These are phyloP conservation scores for Mirounga angustirostris DNA, from an alignment of 2,113 vertebrate genomes.

Conservation along the genomic window DNA sequence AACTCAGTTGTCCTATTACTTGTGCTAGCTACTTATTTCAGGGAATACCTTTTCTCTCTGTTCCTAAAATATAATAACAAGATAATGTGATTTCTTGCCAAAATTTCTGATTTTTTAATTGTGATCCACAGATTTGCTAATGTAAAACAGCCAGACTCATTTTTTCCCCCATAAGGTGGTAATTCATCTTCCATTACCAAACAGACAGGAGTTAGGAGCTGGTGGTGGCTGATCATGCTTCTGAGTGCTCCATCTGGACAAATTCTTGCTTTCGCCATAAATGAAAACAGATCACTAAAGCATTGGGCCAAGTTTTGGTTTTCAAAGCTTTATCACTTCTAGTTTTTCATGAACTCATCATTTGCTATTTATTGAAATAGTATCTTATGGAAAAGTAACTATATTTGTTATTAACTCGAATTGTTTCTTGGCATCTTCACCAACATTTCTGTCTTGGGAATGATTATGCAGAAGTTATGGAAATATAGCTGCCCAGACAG, in stretches of 20 bases:
- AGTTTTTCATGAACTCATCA: not conserved
- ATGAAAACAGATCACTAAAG: conserved; percentile 14
- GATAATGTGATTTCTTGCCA: not conserved
- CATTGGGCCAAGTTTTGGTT: not conserved
- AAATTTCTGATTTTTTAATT: not conserved
- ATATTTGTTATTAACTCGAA: conserved; percentile 22
- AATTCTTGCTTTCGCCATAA: conserved; percentile 11
- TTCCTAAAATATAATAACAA: not conserved
- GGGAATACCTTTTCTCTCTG: not conserved
- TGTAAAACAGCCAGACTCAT: not conserved
- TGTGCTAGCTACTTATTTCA: not conserved
- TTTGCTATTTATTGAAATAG: not conserved
- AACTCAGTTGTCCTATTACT: not conserved
- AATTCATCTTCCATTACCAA: not conserved
- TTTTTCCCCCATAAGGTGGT: not conserved
- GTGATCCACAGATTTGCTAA: not conserved
- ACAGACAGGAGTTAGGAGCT: not conserved
- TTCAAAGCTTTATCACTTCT: not conserved
- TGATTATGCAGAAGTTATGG: not conserved
- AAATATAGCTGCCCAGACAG: conserved; percentile 32
- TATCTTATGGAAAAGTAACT: conserved; percentile 10
- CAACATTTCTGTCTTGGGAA: not conserved
- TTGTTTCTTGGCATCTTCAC: conserved; percentile 32
- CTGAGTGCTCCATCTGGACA: not conserved
- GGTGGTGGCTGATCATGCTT: not conserved